These are phyloP conservation scores for Meloidogyne exigua DNA, from an alignment of 1,140 invertebrate genomes.

Conservation along the genomic window DNA sequence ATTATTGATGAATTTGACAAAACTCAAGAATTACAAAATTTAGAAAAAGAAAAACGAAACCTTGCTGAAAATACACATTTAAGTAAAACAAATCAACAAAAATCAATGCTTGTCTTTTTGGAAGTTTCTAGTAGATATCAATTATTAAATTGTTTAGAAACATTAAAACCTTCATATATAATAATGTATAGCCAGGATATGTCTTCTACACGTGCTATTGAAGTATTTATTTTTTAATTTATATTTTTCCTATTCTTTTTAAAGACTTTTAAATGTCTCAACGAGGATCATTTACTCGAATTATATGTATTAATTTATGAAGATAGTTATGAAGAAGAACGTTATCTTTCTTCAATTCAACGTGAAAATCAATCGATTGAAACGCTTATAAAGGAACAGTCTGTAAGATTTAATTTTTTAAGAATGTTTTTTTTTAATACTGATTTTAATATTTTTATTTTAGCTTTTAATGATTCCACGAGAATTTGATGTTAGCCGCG, in stretches of 20 bases:
- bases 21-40: slow-evolving; percentile 3
- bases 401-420: slow-evolving; percentile 29
- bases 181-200: slow-evolving; percentile 53
- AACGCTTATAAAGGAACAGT: slow-evolving; percentile 51
- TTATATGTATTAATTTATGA: slow-evolving; percentile 52
- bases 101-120: slow-evolving; percentile 40
- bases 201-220: slow-evolving; percentile 42
- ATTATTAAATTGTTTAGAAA: slow-evolving; percentile 50
- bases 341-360: slow-evolving; percentile 49
- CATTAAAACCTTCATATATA: slow-evolving; percentile 44
- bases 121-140: slow-evolving; percentile 47
- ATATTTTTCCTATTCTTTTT: slow-evolving; percentile 24
- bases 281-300: slow-evolving; percentile 31
- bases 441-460: slow-evolving; percentile 17
- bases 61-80: background rate
- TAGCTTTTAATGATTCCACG: slow-evolving; percentile 57
- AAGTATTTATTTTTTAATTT: slow-evolving; percentile 33
- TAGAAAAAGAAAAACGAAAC: background rate
- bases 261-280: slow-evolving; percentile 51
- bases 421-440: background rate
- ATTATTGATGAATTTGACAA: background rate
- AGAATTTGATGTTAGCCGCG: slow-evolving; percentile 53
- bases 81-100: background rate
- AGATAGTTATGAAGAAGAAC: slow-evolving; percentile 56
- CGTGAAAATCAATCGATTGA: slow-evolving; percentile 49